These are phyloP conservation scores for Formicarius rufipectus DNA, from an alignment of 2,113 vertebrate species.

Conservation along the genomic window DNA sequence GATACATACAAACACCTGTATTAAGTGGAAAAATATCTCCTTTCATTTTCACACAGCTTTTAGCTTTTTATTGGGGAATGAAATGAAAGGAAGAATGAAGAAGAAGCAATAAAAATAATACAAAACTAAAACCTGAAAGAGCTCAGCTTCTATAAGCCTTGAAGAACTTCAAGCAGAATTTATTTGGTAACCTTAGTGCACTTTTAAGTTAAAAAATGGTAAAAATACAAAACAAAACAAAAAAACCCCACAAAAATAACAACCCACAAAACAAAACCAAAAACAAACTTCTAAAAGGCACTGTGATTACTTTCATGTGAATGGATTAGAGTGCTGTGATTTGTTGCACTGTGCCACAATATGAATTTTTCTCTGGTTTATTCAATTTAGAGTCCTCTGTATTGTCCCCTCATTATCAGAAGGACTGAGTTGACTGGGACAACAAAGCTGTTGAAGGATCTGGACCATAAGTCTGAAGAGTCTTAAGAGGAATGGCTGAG, in stretches of 20 bases:
- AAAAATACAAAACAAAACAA: too few species aligned
- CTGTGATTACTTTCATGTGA: background rate
- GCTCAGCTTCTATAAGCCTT: background rate
- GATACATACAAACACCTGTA: background rate
- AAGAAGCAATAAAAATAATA: background rate
- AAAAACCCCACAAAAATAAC: too few species aligned
- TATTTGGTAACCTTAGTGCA: background rate
- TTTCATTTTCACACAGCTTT: background rate
- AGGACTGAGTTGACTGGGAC: background rate
- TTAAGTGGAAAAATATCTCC: background rate
- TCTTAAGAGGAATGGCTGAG: background rate
- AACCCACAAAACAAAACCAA: too few species aligned
- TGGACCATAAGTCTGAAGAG: too few species aligned
- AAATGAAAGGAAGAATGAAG: background rate
- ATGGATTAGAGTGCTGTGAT: background rate
- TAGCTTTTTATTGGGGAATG: background rate
- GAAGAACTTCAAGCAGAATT: constrained; percentile 11
- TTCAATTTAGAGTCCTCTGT: background rate
- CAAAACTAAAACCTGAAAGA: background rate
- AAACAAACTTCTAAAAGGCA: background rate
- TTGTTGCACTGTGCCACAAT: background rate
- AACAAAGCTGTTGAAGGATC: background rate
- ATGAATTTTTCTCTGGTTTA: background rate
- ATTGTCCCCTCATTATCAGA: background rate
- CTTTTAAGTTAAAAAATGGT: background rate